Percentiles rank a stretch among this genome's conserved stretches.
phyloP scores from a whole-genome alignment of 1,140 invertebrate genomes.

The Drosophila nikananu region DNA sequence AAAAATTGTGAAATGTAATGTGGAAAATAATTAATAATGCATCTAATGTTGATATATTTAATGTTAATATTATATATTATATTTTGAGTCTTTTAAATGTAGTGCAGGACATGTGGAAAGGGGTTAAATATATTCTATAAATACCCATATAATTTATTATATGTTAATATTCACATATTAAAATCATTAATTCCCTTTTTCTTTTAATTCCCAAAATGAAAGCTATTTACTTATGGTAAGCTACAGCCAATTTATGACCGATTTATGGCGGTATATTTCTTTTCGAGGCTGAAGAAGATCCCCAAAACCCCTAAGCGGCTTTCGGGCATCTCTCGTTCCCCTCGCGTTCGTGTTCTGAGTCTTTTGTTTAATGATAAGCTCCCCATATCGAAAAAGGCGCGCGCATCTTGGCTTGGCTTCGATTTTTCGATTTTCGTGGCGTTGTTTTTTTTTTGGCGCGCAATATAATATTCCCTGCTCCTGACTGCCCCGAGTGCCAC shows the following conservation, averaged over 20 bases:
- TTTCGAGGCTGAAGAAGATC: background rate
- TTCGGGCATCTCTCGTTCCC: slow-evolving; percentile 13
- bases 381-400: slow-evolving; percentile 5
- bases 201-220: background rate
- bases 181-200: background rate
- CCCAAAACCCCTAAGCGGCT: slow-evolving; percentile 30
- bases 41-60: no score
- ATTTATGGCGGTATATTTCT: slow-evolving; percentile 6
- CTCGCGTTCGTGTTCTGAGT: slow-evolving; percentile 4
- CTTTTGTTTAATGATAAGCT: slow-evolving; percentile 57
- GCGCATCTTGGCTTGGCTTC: slow-evolving; percentile 42
- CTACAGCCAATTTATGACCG: slow-evolving; percentile 8
- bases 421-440: slow-evolving; percentile 38
- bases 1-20: background rate
- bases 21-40: no score
- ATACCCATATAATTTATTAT: no score
- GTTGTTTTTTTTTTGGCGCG: slow-evolving; percentile 73
- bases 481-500: slow-evolving; percentile 72
- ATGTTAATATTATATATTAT: background rate
- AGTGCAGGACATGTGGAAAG: background rate
- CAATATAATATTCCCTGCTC: slow-evolving; percentile 57
- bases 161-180: background rate
- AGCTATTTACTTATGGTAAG: background rate
- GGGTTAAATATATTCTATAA: background rate
- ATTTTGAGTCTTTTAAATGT: background rate